phyloP scores from a whole-genome alignment of 2,797 vertebrate species.

The Sparus aurata region DNA sequence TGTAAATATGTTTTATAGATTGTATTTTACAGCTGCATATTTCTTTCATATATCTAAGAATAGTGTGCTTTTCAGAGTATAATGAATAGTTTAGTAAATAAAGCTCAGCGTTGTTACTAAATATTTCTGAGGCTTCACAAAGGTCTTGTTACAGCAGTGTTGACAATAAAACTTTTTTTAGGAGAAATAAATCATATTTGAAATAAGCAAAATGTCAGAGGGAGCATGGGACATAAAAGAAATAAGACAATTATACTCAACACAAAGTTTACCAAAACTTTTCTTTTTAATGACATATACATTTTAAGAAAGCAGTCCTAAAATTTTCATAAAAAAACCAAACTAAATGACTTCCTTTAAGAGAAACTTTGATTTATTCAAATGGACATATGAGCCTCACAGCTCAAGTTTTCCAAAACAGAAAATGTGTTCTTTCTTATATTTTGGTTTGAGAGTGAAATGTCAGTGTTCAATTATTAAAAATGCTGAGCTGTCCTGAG shows the following conservation, averaged over 20 bases:
- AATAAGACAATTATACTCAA: background rate
- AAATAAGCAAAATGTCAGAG: background rate
- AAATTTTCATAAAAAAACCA: background rate
- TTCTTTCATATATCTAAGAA: background rate
- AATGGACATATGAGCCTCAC: background rate
- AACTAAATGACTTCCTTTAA: background rate
- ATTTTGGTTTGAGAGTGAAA: conserved; percentile 17
- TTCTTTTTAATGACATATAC: background rate
- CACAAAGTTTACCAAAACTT: background rate
- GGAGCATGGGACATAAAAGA: background rate
- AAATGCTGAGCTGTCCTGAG: background rate
- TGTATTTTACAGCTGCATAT: conserved; percentile 2
- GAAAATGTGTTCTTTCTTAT: background rate
- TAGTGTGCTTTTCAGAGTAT: background rate
- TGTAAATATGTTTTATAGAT: conserved; percentile 38
- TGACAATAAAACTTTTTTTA: background rate
- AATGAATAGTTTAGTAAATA: background rate
- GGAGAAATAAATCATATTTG: background rate
- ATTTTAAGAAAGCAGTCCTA: background rate
- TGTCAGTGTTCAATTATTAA: background rate
- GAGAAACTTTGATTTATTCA: background rate
- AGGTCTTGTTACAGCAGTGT: background rate
- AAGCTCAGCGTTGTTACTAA: background rate
- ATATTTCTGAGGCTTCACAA: conserved; percentile 7
- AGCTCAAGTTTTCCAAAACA: background rate